Evolutionary conservation across 2,888 invertebrate genomes (phyloP), one percentile per base, ranked within the genome.

Genomic region (Idaea aversata): DNA sequence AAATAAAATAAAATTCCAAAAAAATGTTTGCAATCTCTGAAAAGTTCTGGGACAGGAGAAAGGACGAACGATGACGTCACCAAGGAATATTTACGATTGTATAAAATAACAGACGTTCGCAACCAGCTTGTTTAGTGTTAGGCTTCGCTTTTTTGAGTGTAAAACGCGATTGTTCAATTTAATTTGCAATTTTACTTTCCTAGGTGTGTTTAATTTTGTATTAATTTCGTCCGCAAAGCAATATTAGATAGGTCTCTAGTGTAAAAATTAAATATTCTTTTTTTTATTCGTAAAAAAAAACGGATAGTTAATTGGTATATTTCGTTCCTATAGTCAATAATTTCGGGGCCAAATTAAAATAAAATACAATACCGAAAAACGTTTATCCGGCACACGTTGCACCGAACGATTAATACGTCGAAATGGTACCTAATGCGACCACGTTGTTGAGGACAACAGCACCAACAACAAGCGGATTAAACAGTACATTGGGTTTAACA

Each of bases 111-210:
- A 65, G 70, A 73, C 65, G 61, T 35, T 63, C 57, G 15, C 65
- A 86, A 86, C 77, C 77, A 79, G 81, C 79, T 83, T 82, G 73
- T 69, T 78, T 84, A 86, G 83, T 80, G 73, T 70, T 74, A 82
- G 81, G 76, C 71, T 71, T 73, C 77, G 91, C 91, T 91, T 91
- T 79, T 91, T 91, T 91, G 82, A 83, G 88, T 91, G 91, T 91
- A 71, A 72, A 78, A 79, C 73, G 73, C 74, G 82, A 76, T 81
- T 76, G 75, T 72, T 78, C 83, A 61, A 81, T 59, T 84, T 86
- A 25, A 80, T 87, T 90, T 90, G 90, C 88, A 70, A 67, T 73
- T 75, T 76, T 72, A 68, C 75, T 77, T 76, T 70, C 34, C 34
- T 60, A 68, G 70, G 61, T 38, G 38, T 57, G 25, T 60, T 67